These are phyloP conservation scores for Daboia siamensis DNA, from an alignment of 2,113 vertebrate species.

Conservation along the genomic window DNA sequence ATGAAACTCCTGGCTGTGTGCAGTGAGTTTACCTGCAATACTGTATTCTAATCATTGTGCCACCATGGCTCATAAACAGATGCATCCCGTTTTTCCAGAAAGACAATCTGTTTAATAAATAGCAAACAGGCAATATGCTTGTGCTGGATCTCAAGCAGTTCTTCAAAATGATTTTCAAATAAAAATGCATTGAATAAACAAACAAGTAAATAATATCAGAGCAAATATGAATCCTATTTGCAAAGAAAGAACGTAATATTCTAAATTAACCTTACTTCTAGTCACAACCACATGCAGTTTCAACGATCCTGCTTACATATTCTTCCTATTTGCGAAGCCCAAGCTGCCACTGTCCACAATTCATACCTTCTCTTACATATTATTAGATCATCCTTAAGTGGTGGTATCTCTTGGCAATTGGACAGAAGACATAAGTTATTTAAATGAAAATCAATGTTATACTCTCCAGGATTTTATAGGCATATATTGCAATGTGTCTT, in stretches of 20 bases:
- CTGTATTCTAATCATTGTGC: neutral
- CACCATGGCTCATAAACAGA: neutral
- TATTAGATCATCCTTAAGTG: neutral
- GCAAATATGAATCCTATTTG: neutral
- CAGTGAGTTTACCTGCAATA: neutral
- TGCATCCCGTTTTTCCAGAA: neutral
- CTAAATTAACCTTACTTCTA: neutral
- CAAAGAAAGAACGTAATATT: neutral
- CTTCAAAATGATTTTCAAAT: neutral
- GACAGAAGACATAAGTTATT: neutral
- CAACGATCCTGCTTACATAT: neutral
- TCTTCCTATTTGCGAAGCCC: neutral
- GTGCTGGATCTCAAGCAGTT: neutral
- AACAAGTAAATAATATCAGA: neutral
- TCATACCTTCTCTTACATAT: neutral
- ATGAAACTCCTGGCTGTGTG: neutral
- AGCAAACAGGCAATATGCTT: neutral
- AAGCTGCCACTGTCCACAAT: neutral
- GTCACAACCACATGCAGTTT: neutral
- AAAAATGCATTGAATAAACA: neutral
- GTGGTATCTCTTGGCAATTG: neutral
- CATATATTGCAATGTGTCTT: constrained; percentile 1
- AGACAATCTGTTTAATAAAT: neutral
- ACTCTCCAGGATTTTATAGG: constrained; percentile 8
- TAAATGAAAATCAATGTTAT: constrained; percentile 6